Base-by-base conservation (phyloP, 2,888 invertebrate genomes). In the Slavum lentiscoides region DNA sequence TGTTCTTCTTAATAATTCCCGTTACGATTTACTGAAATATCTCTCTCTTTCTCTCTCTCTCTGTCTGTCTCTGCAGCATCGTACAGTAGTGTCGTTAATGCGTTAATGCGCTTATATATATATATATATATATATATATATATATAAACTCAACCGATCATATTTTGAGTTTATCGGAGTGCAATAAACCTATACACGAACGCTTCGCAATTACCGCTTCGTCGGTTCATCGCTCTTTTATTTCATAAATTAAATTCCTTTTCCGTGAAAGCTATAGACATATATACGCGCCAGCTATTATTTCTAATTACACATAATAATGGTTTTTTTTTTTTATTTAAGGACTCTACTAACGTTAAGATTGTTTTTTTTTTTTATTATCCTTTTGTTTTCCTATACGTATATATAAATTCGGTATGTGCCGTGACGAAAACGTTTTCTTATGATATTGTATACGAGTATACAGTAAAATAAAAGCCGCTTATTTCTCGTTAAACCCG, bases 121-220 rank as follows among this genome's bases (percentile, higher is more conserved):
- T 30, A 30, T 30, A 30, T n/a, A n/a, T 53, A 37, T 53, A 53
- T 30, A 30, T 30, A 30, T 30, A 30, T 30, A 30, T n/a, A 30
- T 30, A 30, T 30, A 30, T 30, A 30, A 30, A 53, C 62, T n/a
- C n/a, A 53, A 37, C 1, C 17, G 30, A 62, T 61, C 23, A 30
- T 61, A 23, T 61, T 49, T 62, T 23, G 49, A 30, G 7, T 73
- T 49, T 61, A 43, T 6, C 19, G 61, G 43, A 73, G 72, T 61
- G 43, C 61, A 61, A 61, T 73, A 73, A 73, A 49, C 73, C 73
- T n/a, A 30, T 30, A 43, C 17, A 7, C 19, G 7, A 49, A n/a
- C n/a, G 21, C 21, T 19, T 62, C 23, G 6, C 23, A 23, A 30
- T 30, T n/a, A 19, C 19, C 66, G 5, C 30, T 30, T 30, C 30